These are phyloP conservation scores for Aplocera efformata DNA, from an alignment of 2,888 invertebrate genomes.

Conservation along the genomic window DNA sequence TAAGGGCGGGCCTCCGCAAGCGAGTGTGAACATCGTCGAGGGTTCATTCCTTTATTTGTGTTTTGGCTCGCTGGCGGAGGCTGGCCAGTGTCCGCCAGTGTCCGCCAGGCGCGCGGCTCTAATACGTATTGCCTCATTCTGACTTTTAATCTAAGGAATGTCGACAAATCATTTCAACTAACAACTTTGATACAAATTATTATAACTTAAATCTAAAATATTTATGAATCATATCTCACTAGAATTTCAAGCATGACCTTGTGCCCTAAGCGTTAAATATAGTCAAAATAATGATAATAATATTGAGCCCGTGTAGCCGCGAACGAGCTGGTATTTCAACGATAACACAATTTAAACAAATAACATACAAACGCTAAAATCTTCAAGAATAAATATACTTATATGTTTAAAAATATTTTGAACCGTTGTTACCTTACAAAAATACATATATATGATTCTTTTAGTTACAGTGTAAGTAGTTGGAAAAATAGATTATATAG, in stretches of 20 bases:
- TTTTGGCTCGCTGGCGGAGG: too few relatives aligned
- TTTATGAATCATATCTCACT: slow-evolving; percentile 46
- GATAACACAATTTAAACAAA: slow-evolving; percentile 31
- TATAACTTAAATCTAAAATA: slow-evolving; percentile 33
- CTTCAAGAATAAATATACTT: slow-evolving; percentile 41
- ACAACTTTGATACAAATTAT: slow-evolving; percentile 4
- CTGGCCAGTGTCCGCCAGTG: too few relatives aligned
- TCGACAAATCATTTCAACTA: slow-evolving; percentile 4
- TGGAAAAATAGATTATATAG: slow-evolving; percentile 13
- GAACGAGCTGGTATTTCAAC: slow-evolving; percentile 28
- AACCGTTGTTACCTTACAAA: slow-evolving; percentile 13
- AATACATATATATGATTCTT: slow-evolving; percentile 7
- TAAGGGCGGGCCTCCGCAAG: too few relatives aligned
- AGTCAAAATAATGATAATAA: slow-evolving; percentile 27
- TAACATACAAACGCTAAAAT: slow-evolving; percentile 33
- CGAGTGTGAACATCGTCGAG: too few relatives aligned
- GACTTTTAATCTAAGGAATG: slow-evolving; percentile 9
- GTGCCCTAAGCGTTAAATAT: slow-evolving; percentile 40
- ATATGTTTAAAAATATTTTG: slow-evolving; percentile 17
- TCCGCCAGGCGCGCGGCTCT: too few relatives aligned
- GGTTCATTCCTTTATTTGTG: too few relatives aligned
- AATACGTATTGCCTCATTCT: not conserved
- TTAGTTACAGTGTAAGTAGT: not conserved
- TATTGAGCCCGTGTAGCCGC: slow-evolving; percentile 31
- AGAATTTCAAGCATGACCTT: slow-evolving; percentile 43